Conservation (phyloP, 2,888 invertebrate species). For the Drosophila maculinotata region DNA sequence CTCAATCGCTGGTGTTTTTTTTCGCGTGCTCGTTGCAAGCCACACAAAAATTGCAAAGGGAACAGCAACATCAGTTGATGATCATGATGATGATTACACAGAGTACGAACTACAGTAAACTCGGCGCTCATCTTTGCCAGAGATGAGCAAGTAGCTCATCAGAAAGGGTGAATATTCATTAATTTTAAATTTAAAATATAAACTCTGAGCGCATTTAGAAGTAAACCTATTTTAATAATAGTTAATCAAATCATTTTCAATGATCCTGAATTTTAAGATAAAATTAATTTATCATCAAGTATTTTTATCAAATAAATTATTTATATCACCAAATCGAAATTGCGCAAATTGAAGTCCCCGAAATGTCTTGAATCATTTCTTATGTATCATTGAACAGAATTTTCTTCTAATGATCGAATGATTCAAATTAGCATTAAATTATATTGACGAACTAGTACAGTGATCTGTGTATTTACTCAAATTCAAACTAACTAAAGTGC, state of each 20-base stretch:
- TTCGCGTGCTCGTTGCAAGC: constrained; percentile 65
- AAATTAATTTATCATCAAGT: no score
- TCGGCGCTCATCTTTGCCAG: constrained; percentile 34
- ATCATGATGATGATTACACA: constrained; percentile 37
- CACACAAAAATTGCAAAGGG: constrained; percentile 39
- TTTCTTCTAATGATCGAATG: not conserved
- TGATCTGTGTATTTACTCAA: not conserved
- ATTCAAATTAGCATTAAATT: not conserved
- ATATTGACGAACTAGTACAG: not conserved
- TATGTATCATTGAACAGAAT: not conserved
- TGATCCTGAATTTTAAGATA: no score
- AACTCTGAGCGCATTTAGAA: no score
- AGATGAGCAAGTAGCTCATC: constrained; percentile 37
- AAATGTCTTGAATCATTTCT: not conserved
- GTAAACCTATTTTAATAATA: no score
- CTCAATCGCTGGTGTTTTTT: constrained; percentile 73
- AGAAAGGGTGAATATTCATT: no score
- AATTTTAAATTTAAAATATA: no score
- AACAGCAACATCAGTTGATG: constrained; percentile 28
- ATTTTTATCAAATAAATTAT: no score
- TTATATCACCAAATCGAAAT: no score
- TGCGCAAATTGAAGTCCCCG: no score
- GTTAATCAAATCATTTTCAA: no score
- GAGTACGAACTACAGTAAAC: constrained; percentile 32
- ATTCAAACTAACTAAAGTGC: not conserved